Conservation (phyloP, 1,140 invertebrate genomes). For the Matsumurasca onukii region DNA sequence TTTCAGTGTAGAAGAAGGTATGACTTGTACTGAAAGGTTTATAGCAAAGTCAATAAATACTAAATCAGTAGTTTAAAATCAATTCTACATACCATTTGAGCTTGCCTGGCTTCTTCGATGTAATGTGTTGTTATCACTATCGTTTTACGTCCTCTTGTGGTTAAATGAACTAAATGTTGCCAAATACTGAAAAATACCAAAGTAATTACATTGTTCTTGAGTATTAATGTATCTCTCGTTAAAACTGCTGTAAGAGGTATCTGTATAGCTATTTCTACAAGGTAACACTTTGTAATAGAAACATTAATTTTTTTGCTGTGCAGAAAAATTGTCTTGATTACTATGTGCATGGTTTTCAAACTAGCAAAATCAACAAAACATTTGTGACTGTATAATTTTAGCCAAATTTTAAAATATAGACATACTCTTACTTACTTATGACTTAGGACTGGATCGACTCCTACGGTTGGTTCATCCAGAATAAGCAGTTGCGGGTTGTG, state of each 20-base stretch:
- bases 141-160: conserved; percentile 64
- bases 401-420: too few relatives aligned
- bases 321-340: background rate
- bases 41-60: too few relatives aligned
- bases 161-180: conserved; percentile 77
- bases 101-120: conserved; percentile 87
- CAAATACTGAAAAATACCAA: conserved; percentile 76
- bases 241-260: background rate
- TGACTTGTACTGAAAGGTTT: too few relatives aligned
- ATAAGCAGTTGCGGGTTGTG: conserved; percentile 87
- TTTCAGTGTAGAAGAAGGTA: too few relatives aligned
- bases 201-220: background rate
- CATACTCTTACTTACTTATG: conserved; percentile 47
- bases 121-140: conserved; percentile 95
- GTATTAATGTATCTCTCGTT: conserved; percentile 58
- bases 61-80: background rate
- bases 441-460: conserved; percentile 84
- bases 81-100: conserved; percentile 61
- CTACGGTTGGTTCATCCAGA: conserved; percentile 91
- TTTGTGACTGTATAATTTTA: too few relatives aligned
- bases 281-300: background rate
- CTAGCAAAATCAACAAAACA: too few relatives aligned
- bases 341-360: too few relatives aligned
- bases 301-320: background rate
- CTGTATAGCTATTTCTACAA: background rate